A percentile compares a stretch with the other conserved stretches of the same genome.
These are phyloP conservation scores for Probosciger aterrimus DNA, from an alignment of 2,113 vertebrate genomes.

Conservation along the genomic window DNA sequence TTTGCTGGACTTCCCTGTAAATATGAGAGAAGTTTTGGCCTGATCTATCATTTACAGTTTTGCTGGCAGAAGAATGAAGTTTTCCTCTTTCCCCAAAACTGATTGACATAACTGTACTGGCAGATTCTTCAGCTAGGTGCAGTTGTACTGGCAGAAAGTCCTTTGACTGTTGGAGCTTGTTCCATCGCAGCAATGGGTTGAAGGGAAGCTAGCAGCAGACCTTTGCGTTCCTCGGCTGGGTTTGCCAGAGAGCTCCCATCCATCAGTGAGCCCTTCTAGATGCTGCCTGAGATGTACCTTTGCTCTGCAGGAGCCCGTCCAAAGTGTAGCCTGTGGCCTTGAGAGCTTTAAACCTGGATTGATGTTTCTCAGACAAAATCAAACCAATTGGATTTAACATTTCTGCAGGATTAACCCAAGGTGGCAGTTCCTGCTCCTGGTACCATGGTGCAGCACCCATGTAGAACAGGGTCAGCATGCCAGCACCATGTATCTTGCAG, in stretches of 20 bases:
- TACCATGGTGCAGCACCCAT: background rate
- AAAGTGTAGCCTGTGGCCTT: background rate
- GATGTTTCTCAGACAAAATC: background rate
- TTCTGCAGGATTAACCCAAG: background rate
- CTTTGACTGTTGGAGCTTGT: slow-evolving; percentile 26
- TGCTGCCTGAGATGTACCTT: background rate
- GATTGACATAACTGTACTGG: slow-evolving; percentile 58
- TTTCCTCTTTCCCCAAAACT: slow-evolving; percentile 28
- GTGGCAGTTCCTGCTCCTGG: background rate
- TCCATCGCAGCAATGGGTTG: background rate
- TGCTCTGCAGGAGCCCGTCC: background rate
- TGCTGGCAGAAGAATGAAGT: slow-evolving; percentile 54
- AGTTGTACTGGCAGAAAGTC: slow-evolving; percentile 50
- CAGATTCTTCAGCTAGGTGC: slow-evolving; percentile 50
- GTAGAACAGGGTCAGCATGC: background rate
- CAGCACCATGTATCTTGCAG: background rate
- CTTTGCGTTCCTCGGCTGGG: background rate
- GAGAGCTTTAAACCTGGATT: background rate
- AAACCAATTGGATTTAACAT: background rate
- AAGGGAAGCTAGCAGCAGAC: slow-evolving; percentile 10
- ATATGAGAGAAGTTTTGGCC: slow-evolving; percentile 68
- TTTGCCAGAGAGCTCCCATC: background rate
- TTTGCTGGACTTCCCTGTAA: slow-evolving; percentile 64
- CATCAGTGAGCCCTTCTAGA: background rate
- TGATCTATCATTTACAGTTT: slow-evolving; percentile 60